These are phyloP conservation scores for Drosophila teissieri DNA, from an alignment of 1,140 invertebrate genomes.

Conservation along the genomic window DNA sequence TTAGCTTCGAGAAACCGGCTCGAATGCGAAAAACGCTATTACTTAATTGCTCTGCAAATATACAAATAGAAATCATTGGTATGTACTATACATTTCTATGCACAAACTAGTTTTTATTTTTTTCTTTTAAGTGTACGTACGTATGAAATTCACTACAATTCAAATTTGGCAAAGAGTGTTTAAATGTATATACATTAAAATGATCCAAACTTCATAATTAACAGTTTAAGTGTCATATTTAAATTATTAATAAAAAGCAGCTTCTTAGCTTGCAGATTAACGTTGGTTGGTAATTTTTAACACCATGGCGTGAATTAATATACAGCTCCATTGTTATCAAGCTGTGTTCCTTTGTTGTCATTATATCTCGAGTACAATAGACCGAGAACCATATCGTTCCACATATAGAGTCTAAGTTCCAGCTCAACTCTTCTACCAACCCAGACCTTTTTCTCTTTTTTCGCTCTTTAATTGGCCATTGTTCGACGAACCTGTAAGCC, in stretches of 20 bases:
- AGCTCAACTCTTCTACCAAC: conserved; percentile 27
- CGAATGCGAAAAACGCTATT: conserved; percentile 41
- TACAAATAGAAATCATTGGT: conserved; percentile 50
- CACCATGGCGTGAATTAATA: conserved; percentile 6
- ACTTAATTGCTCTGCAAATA: conserved; percentile 45
- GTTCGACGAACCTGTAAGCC: conserved; percentile 20
- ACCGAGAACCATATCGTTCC: conserved; percentile 23
- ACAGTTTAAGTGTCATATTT: background rate
- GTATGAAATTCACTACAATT: conserved; percentile 23
- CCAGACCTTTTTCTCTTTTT: conserved; percentile 37
- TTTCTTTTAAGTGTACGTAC: conserved; percentile 45
- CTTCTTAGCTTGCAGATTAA: too few species aligned
- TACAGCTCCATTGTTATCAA: conserved; percentile 2
- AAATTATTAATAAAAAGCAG: background rate
- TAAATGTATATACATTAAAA: background rate
- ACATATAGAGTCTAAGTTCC: conserved; percentile 25
- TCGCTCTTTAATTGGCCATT: conserved; percentile 31
- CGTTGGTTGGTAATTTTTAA: background rate
- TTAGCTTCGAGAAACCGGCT: conserved; percentile 27
- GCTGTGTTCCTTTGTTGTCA: conserved; percentile 16
- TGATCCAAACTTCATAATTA: background rate
- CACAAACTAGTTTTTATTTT: conserved; percentile 47
- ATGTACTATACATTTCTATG: conserved; percentile 42
- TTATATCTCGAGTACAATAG: conserved; percentile 7
- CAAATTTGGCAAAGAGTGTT: conserved; percentile 17